Evolutionary conservation across 2,113 vertebrate species (phyloP), one percentile per base, ranked within the genome.

Genomic region (Dasypus novemcinctus): DNA sequence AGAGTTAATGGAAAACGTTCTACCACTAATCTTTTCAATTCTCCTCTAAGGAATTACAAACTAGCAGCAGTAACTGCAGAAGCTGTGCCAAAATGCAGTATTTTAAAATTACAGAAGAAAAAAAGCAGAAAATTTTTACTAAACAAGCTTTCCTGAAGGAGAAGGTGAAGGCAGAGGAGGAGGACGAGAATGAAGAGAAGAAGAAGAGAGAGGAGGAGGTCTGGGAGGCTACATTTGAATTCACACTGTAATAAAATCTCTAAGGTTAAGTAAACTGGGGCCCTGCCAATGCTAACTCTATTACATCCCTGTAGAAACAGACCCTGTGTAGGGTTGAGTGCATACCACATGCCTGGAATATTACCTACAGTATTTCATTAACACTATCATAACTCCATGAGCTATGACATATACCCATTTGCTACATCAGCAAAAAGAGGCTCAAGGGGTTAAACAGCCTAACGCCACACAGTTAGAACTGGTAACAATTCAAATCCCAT

Each of bases 21-120:
- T 95, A 82, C 61, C 74, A 81, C 92, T 97, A 97, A 97, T 97
- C 90, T 97, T 96, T 94, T 89, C 95, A 95, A 93, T 89, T 95
- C 93, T 82, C 91, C 83, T 96, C 82, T 69, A 90, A 82, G 82
- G 88, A 96, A 94, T 94, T 97, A 72, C n/a, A 91, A 91, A 90
- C 85, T 25, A 87, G 64, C 15, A 57, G 54, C 49, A 88, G 71
- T 84, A 76, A 57, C 0, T 6, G 57, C 83, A 86, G 93, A 98
- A 43, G 54, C 68, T 95, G 63, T 83, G 95, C 87, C 87, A 95
- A 95, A 92, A 97, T 80, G 3, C 41, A 90, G 29, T 63, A 90
- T 87, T 91, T 95, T 97, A 46, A 94, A 72, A 79, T 93, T 79
- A 96, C 0, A n/a, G 7, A 84, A 52, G 92, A 93, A 92, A 29